These are phyloP conservation scores for Drosophila trapezifrons DNA, from an alignment of 1,140 invertebrate genomes.

Conservation along the genomic window DNA sequence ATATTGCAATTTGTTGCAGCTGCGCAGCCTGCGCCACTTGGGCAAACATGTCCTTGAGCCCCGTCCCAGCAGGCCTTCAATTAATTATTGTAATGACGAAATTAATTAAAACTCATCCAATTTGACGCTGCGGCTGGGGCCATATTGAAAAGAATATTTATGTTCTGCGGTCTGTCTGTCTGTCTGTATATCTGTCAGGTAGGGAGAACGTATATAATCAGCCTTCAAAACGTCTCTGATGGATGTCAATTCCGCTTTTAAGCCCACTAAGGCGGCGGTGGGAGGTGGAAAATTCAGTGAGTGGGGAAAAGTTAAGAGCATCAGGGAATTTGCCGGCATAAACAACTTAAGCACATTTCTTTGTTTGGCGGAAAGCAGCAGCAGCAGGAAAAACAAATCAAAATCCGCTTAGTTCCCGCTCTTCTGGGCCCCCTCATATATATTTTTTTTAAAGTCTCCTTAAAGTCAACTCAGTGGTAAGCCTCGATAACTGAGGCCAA, in stretches of 20 bases:
- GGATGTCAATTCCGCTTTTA: conserved; percentile 38
- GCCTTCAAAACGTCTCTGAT: not conserved
- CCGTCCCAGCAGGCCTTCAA: conserved; percentile 44
- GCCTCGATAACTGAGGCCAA: conserved; percentile 49
- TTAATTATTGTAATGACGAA: conserved; percentile 75
- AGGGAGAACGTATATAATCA: not conserved
- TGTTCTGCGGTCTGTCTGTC: conserved; percentile 21
- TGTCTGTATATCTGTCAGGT: conserved; percentile 14
- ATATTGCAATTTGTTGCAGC: conserved; percentile 68
- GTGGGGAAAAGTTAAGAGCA: conserved; percentile 55
- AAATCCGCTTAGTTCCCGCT: conserved; percentile 64
- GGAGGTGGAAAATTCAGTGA: conserved; percentile 9
- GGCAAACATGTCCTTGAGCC: conserved; percentile 38
- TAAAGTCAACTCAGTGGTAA: conserved; percentile 49
- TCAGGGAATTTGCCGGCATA: conserved; percentile 58
- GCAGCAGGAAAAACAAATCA: conserved; percentile 62
- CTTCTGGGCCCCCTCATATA: not conserved
- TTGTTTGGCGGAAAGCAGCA: conserved; percentile 26
- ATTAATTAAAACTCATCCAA: conserved; percentile 72
- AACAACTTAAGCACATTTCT: conserved; percentile 61
- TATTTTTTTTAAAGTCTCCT: conserved; percentile 49
- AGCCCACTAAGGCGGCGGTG: not conserved
- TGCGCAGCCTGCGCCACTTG: conserved; percentile 18
- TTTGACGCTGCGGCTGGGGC: conserved; percentile 44
- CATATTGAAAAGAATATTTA: conserved; percentile 57